Conservation (phyloP, 1,140 invertebrate species). For the Pollicipes pollicipes region DNA sequence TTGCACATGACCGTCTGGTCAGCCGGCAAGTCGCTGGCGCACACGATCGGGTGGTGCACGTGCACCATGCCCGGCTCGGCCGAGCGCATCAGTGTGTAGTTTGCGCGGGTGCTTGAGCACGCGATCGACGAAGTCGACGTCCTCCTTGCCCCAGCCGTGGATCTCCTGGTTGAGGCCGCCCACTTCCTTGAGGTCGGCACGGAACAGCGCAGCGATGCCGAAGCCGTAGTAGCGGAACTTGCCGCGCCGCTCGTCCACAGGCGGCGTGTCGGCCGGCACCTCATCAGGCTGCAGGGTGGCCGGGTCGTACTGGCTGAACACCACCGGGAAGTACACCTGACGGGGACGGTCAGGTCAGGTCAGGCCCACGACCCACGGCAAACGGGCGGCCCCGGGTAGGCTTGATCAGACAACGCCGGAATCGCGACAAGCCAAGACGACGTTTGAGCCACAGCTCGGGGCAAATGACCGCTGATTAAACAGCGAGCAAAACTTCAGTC, state of each 20-base stretch:
- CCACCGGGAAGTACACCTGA: constrained; percentile 74
- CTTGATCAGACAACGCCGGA: too few species aligned
- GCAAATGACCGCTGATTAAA: too few species aligned
- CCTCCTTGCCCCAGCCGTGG: constrained; percentile 83
- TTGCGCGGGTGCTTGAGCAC: constrained; percentile 27
- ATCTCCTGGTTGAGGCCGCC: constrained; percentile 88
- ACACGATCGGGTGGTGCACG: constrained; percentile 73
- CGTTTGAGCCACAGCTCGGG: too few species aligned
- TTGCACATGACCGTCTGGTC: not conserved
- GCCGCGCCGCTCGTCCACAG: constrained; percentile 44
- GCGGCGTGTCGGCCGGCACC: constrained; percentile 21
- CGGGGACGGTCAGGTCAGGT: not conserved
- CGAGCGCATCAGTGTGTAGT: constrained; percentile 45
- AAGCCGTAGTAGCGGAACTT: constrained; percentile 93
- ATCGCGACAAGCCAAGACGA: too few species aligned
- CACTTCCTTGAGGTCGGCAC: constrained; percentile 54
- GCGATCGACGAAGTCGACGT: constrained; percentile 82
- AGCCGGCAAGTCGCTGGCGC: constrained; percentile 29
- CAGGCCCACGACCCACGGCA: too few species aligned
- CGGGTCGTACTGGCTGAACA: constrained; percentile 89
- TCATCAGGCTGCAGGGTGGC: constrained; percentile 24
- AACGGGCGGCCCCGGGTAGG: too few species aligned
- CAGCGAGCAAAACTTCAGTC: too few species aligned
- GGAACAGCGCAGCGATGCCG: constrained; percentile 81
- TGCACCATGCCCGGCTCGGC: constrained; percentile 79